Evolutionary conservation across 1,140 invertebrate genomes (phyloP), one percentile per base, ranked within the genome.

Genomic region (Cydia pomonella): DNA sequence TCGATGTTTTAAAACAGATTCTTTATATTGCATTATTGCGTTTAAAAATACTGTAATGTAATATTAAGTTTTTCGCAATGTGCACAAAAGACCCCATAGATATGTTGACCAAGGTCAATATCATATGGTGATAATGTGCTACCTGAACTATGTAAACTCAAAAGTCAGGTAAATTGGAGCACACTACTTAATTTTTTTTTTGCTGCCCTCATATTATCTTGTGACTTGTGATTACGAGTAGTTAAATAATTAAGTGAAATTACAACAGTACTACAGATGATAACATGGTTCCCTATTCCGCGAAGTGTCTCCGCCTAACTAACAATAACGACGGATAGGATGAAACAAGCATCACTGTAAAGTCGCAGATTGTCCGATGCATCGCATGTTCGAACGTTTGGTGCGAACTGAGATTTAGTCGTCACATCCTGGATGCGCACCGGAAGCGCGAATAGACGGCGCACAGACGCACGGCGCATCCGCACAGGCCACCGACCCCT

Each of bases 401-500:
- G 21, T 21, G 53, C 53, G 53, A 59, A 59, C 53, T 23, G 53
- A 59, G 53, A 59, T 59, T 59, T 59, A 59, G 53, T 59, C 74
- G 74, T 82, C 75, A 80, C 80, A 79, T 79, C 73, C 74, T 74
- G 77, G 76, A 77, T 76, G 80, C 79, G 81, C 79, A 83, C 78
- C 88, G 90, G 90, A 91, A 91, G 85, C 80, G 87, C 87, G 85
- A 86, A 91, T 89, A 92, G 88, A 92, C 91, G 87, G 82, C 82
- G 80, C 84, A 84, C 81, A 92, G 90, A 92, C 90, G 85, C 87
- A 91, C 88, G 89, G 89, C 86, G 87, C 83, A 90, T 91, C 90
- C 90, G 87, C 73, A 81, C 80, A 81, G 87, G 87, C 47, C 87
- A 77, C 80, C 90, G 88, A 86, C 85, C 76, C 83, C 77, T 79